These are phyloP conservation scores for Psilopsiagon aurifrons DNA, from an alignment of 2,113 vertebrate species.

Conservation along the genomic window DNA sequence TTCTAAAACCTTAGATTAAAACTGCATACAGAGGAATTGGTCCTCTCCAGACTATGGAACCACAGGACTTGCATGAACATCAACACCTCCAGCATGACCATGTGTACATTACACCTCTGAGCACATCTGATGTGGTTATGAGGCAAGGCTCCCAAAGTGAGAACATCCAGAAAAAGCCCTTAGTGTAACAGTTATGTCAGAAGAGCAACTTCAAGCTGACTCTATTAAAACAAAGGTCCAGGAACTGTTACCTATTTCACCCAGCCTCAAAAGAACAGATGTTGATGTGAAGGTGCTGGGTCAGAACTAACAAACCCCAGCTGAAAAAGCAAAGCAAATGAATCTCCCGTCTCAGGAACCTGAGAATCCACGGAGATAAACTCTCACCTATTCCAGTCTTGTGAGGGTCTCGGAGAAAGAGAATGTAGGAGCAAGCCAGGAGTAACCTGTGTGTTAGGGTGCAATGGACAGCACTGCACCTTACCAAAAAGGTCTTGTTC, in stretches of 20 bases:
- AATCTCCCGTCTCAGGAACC: background rate
- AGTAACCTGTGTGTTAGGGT: background rate
- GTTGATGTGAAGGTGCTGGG: background rate
- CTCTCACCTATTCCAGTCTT: background rate
- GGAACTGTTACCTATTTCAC: background rate
- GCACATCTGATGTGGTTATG: rapidly evolving
- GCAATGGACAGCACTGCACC: background rate
- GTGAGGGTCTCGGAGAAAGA: background rate
- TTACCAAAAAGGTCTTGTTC: background rate
- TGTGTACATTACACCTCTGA: background rate
- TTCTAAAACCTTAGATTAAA: background rate
- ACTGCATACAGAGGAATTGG: background rate
- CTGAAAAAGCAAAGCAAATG: background rate
- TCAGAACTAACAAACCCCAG: background rate
- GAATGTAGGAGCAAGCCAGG: background rate
- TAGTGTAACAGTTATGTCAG: background rate
- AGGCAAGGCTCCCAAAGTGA: background rate
- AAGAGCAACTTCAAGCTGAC: background rate
- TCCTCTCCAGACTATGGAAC: background rate
- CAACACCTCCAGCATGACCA: background rate
- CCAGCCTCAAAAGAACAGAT: background rate
- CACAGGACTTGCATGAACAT: background rate
- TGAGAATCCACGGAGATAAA: background rate
- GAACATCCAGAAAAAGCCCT: background rate
- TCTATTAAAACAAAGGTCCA: background rate